Evolutionary conservation across 2,797 vertebrate species (phyloP).

Genomic region (Eidolon dupreanum): DNA sequence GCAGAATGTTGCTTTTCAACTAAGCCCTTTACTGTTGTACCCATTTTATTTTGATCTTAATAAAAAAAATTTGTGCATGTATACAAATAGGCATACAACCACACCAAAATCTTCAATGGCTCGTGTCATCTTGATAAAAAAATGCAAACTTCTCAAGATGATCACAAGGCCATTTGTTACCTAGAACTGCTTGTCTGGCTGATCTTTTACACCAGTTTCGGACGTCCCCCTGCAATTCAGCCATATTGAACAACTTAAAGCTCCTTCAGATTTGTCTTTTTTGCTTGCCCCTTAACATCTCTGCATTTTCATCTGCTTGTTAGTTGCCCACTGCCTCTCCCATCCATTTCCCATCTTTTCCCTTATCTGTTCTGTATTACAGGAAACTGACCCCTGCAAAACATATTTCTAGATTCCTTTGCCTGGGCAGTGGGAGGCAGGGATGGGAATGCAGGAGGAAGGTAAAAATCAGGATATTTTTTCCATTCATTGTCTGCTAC

Average conservation of each 20-base stretch:
- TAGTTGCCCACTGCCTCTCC: neutral
- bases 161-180: neutral
- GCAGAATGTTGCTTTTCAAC: neutral
- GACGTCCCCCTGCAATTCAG: neutral
- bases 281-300: neutral
- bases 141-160: neutral
- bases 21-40: neutral
- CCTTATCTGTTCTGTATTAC: neutral
- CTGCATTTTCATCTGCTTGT: neutral
- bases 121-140: neutral
- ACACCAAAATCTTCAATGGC: neutral
- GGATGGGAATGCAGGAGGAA: neutral
- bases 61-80: neutral
- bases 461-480: neutral
- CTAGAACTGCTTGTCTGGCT: neutral
- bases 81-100: neutral
- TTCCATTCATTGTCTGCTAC: neutral
- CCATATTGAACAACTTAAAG: neutral
- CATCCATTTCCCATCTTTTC: neutral
- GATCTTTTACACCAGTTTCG: neutral
- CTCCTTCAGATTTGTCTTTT: neutral
- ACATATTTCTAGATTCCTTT: neutral
- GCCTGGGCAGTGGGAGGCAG: neutral
- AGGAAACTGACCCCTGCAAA: neutral
- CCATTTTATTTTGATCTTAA: slow-evolving; percentile 21